Evolutionary conservation across 2,888 invertebrate species (phyloP).

Genomic region (Mesorhabditis spiculigera): DNA sequence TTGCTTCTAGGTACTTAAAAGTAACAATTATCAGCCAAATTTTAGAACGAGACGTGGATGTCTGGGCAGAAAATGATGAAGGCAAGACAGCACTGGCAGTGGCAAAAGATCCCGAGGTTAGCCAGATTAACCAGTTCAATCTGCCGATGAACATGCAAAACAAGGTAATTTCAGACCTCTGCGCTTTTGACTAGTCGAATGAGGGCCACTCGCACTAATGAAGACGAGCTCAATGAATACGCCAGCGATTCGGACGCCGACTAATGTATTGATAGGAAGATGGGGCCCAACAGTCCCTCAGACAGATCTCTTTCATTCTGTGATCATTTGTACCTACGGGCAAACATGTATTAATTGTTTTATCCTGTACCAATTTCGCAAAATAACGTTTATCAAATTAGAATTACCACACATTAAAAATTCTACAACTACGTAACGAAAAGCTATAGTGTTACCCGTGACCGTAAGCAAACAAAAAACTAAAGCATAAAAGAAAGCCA

Average conservation of each 20-base stretch:
- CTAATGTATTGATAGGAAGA: constrained; percentile 5
- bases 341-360: no score
- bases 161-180: constrained; percentile 12
- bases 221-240: constrained; percentile 36
- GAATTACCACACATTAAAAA: no score
- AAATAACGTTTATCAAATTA: no score
- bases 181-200: constrained; percentile 30
- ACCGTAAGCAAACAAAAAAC: not conserved
- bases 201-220: constrained; percentile 29
- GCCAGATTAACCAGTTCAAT: not conserved
- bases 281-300: not conserved
- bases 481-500: constrained; percentile 68
- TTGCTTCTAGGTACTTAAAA: constrained; percentile 62
- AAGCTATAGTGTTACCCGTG: no score
- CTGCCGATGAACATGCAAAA: not conserved
- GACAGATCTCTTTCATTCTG: not conserved
- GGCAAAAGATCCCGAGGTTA: constrained; percentile 58
- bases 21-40: not conserved
- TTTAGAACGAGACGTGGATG: constrained; percentile 63
- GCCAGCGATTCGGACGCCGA: constrained; percentile 35
- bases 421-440: no score
- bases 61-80: constrained; percentile 65
- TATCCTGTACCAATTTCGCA: no score
- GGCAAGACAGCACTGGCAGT: constrained; percentile 65
- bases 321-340: constrained; percentile 6